phyloP scores from a whole-genome alignment of 2,797 vertebrate genomes.

The Coregonus ussuriensis region DNA sequence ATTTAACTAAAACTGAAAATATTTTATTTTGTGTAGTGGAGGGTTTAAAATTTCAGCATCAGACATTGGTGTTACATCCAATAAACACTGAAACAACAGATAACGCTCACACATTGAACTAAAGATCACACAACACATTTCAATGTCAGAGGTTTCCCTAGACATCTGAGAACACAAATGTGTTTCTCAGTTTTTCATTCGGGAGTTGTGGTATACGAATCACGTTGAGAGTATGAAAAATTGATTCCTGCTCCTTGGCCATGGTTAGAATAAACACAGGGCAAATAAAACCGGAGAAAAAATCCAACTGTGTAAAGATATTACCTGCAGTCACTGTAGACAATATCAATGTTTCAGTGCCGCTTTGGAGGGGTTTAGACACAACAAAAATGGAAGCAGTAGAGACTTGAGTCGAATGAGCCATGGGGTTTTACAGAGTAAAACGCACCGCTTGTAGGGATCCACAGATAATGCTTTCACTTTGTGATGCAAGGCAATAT shows the following conservation, averaged over 20 bases:
- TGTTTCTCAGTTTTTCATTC: slow-evolving; percentile 24
- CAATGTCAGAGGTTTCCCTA: slow-evolving; percentile 2
- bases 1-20: background rate
- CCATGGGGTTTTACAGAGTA: slow-evolving; percentile 73
- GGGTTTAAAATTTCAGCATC: background rate
- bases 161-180: slow-evolving; percentile 18
- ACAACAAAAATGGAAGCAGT: slow-evolving; percentile 46
- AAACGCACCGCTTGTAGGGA: slow-evolving; percentile 77
- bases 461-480: slow-evolving; percentile 83
- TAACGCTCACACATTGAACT: background rate
- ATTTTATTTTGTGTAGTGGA: background rate
- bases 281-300: slow-evolving; percentile 53
- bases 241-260: slow-evolving; percentile 29
- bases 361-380: slow-evolving; percentile 44
- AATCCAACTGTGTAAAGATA: slow-evolving; percentile 58
- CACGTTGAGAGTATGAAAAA: slow-evolving; percentile 38
- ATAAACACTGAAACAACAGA: background rate
- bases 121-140: slow-evolving; percentile 12
- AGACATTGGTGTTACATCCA: background rate
- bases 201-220: slow-evolving; percentile 20
- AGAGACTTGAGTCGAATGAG: slow-evolving; percentile 67
- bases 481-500: slow-evolving; percentile 85
- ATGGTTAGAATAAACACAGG: slow-evolving; percentile 47
- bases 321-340: slow-evolving; percentile 54
- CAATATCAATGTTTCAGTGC: slow-evolving; percentile 50